A percentile compares a stretch with the other conserved stretches of the same genome.
These are phyloP conservation scores for Capreolus pygargus DNA, from an alignment of 2,113 vertebrate genomes.

Conservation along the genomic window DNA sequence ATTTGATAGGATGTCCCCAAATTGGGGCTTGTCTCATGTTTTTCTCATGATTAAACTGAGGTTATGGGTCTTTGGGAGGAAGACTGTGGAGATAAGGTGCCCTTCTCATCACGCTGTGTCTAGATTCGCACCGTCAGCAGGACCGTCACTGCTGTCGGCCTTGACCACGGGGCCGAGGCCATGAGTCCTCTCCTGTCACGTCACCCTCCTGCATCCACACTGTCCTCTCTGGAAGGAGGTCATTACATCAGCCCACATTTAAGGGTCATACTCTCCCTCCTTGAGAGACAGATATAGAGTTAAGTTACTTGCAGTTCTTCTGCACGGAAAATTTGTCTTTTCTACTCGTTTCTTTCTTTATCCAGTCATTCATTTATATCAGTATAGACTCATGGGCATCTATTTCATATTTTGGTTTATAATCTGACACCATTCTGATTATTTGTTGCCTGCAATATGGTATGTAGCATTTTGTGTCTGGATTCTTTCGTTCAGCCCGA, in stretches of 20 bases:
- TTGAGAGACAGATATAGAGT: background rate
- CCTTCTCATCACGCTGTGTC: no score
- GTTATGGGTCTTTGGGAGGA: background rate
- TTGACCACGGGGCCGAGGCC: background rate
- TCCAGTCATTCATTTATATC: fast-evolving
- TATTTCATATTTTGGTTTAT: no score
- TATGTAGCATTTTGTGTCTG: background rate
- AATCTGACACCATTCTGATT: background rate
- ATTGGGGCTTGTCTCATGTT: background rate
- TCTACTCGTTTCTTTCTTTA: background rate
- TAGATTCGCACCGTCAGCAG: background rate
- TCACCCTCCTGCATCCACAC: fast-evolving
- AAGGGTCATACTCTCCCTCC: background rate
- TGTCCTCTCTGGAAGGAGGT: background rate
- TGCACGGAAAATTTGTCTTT: background rate
- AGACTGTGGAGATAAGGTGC: background rate
- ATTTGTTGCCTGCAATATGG: background rate
- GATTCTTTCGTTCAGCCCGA: fast-evolving
- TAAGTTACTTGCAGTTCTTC: no score
- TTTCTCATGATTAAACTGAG: no score
- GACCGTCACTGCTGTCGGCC: background rate
- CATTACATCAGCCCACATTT: background rate
- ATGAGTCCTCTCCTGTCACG: fast-evolving
- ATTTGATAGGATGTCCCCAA: background rate
- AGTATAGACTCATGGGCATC: background rate